Conservation (phyloP, 1,140 invertebrate genomes). For the Mesaphorura yosii region DNA sequence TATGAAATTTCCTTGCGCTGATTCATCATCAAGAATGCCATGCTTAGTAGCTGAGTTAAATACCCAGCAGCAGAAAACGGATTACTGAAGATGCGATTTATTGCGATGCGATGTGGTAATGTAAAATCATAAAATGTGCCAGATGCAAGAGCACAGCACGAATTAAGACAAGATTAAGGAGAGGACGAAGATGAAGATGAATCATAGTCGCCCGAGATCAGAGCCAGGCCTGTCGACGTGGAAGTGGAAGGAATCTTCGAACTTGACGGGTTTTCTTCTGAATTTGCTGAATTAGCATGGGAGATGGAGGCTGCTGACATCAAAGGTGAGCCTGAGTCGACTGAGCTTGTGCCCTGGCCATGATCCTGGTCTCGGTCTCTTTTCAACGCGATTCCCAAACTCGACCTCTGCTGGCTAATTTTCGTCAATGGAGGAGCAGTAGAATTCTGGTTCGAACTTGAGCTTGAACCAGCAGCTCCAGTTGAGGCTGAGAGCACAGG, state of each 20-base stretch:
- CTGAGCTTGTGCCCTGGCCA: not conserved
- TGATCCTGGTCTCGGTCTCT: not conserved
- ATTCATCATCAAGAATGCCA: too few species aligned
- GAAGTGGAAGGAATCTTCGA: not conserved
- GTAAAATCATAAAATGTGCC: too few species aligned
- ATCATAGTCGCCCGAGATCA: slow-evolving; percentile 17
- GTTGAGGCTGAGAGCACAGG: slow-evolving; percentile 7
- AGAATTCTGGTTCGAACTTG: not conserved
- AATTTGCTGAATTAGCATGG: not conserved
- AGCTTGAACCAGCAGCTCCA: not conserved
- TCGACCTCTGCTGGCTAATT: not conserved
- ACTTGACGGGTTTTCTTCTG: not conserved
- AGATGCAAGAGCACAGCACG: too few species aligned
- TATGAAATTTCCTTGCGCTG: too few species aligned
- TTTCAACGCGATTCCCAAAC: slow-evolving; percentile 6
- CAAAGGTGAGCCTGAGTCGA: not conserved
- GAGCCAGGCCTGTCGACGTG: slow-evolving; percentile 4
- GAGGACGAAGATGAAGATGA: slow-evolving; percentile 15
- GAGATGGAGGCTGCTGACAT: not conserved
- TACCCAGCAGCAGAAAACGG: too few species aligned
- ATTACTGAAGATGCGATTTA: too few species aligned
- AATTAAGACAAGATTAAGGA: too few species aligned
- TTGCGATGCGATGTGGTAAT: too few species aligned
- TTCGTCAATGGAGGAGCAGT: slow-evolving; percentile 3
- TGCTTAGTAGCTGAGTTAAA: too few species aligned